phyloP scores from a whole-genome alignment of 2,113 vertebrate genomes.

The Tupaia tana region DNA sequence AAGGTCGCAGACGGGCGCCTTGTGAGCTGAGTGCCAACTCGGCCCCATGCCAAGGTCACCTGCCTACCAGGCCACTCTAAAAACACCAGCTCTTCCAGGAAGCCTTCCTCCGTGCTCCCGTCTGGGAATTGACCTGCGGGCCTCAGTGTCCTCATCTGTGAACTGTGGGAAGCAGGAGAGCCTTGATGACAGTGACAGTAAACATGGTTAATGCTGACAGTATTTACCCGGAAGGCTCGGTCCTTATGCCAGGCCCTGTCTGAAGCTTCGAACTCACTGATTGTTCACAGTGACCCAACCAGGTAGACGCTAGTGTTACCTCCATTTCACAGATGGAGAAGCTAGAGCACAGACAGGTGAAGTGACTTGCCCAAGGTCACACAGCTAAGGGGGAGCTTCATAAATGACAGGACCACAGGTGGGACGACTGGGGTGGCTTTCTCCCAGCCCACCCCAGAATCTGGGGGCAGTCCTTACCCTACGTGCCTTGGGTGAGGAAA shows the following conservation, averaged over 20 bases:
- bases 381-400: background rate
- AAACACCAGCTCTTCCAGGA: background rate
- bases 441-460: background rate
- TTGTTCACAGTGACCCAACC: accelerated
- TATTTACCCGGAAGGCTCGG: accelerated
- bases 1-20: conserved; percentile 1
- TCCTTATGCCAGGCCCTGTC: background rate
- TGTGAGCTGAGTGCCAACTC: background rate
- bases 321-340: background rate
- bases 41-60: background rate
- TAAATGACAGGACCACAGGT: background rate
- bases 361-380: background rate
- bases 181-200: background rate
- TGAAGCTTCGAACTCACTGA: background rate
- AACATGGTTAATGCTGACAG: too few relatives aligned
- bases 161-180: background rate
- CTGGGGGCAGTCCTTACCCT: background rate
- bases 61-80: background rate
- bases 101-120: background rate
- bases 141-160: background rate
- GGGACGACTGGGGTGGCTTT: background rate
- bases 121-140: background rate
- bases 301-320: too few relatives aligned
- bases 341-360: background rate
- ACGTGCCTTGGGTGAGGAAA: background rate